Conservation (phyloP, 2,888 invertebrate genomes). For the Drosophila antonietae region DNA sequence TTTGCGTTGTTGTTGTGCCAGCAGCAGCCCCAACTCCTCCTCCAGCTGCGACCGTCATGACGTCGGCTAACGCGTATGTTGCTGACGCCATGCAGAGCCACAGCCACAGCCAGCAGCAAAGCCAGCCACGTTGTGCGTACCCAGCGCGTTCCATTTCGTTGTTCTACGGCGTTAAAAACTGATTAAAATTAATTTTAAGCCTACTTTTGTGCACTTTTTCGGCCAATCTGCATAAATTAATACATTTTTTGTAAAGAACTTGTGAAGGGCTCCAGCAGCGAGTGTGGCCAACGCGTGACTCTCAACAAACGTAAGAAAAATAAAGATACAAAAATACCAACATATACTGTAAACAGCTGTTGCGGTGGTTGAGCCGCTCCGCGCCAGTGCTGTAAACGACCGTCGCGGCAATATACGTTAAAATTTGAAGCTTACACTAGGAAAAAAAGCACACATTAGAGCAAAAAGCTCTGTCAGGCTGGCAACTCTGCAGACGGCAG, state of each 20-base stretch:
- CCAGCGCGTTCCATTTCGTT: constrained; percentile 29
- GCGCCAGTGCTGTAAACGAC: constrained; percentile 34
- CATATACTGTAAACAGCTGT: constrained; percentile 57
- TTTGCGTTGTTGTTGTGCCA: constrained; percentile 45
- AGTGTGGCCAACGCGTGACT: constrained; percentile 18
- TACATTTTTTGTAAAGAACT: constrained; percentile 39
- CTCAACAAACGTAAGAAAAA: constrained; percentile 9
- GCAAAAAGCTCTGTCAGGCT: constrained; percentile 36
- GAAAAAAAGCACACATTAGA: constrained; percentile 5
- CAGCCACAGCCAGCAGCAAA: constrained; percentile 15
- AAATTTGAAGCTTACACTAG: constrained; percentile 32
- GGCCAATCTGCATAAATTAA: constrained; percentile 37
- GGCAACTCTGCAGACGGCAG: constrained; percentile 2
- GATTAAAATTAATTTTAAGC: constrained; percentile 13
- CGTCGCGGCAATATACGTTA: constrained; percentile 37
- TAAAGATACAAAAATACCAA: constrained; percentile 25
- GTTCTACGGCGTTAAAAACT: neutral
- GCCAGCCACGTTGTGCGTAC: constrained; percentile 11
- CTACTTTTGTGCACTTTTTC: constrained; percentile 30
- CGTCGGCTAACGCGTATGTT: constrained; percentile 54
- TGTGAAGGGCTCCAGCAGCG: constrained; percentile 24
- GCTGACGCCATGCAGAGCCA: constrained; percentile 69
- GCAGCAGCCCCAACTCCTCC: constrained; percentile 11
- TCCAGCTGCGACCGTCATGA: constrained; percentile 41
- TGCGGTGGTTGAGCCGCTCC: constrained; percentile 38